Conservation (phyloP, 1,140 invertebrate genomes). For the Vanessa tameamea region DNA sequence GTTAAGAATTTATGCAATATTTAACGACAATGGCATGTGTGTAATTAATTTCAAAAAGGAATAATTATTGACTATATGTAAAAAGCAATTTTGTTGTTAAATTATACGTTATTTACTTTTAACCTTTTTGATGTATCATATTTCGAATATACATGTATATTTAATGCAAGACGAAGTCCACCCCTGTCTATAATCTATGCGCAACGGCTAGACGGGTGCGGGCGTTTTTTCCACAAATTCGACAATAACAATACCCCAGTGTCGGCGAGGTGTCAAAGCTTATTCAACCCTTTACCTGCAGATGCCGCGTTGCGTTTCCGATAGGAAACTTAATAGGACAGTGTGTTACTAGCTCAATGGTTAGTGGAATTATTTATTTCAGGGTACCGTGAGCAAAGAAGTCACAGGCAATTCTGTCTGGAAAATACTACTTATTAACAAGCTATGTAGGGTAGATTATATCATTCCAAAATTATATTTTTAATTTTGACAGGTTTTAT, state of each 20-base stretch:
- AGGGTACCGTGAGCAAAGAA: not conserved
- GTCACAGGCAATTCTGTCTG: not conserved
- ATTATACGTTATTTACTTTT: too few relatives aligned
- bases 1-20: too few relatives aligned
- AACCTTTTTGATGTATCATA: not conserved
- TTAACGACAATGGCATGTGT: too few relatives aligned
- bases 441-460: not conserved
- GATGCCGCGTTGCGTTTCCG: constrained; percentile 59
- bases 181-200: constrained; percentile 47
- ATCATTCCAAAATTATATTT: too few relatives aligned
- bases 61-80: too few relatives aligned
- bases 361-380: not conserved
- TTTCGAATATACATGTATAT: not conserved
- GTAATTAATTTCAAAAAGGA: too few relatives aligned
- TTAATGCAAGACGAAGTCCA: constrained; percentile 30
- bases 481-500: too few relatives aligned
- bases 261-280: constrained; percentile 62
- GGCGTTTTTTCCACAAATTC: constrained; percentile 60
- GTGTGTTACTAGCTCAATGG: not conserved
- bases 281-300: constrained; percentile 66
- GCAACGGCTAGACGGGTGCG: constrained; percentile 49
- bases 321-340: constrained; percentile 29
- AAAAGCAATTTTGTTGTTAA: too few relatives aligned
- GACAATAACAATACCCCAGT: constrained; percentile 52
- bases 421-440: not conserved